These are phyloP conservation scores for Macrophya alboannulata DNA, from an alignment of 2,888 invertebrate species.

Conservation along the genomic window DNA sequence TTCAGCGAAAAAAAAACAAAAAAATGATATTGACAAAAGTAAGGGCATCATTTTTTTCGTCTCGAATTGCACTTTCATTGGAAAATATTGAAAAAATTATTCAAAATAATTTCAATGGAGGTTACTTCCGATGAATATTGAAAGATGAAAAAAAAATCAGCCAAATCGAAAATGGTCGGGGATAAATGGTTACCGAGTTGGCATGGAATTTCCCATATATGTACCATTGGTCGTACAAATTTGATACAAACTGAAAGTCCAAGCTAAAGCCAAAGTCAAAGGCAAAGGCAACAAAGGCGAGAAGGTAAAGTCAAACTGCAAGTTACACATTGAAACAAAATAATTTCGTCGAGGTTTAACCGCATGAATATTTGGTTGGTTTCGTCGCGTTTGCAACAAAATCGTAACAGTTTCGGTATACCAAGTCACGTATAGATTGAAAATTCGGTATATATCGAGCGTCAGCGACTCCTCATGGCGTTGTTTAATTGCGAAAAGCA, in stretches of 20 bases:
- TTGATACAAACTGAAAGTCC: constrained; percentile 10
- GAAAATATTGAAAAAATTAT: no score
- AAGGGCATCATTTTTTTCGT: no score
- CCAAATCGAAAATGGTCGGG: no score
- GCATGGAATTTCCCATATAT: no score
- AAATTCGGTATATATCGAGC: neutral
- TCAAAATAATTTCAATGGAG: no score
- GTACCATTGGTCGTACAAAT: neutral
- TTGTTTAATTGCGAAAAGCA: constrained; percentile 35
- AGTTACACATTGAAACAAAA: constrained; percentile 31
- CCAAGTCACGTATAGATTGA: neutral
- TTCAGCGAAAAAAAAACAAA: no score
- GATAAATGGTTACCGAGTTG: no score
- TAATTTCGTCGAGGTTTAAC: constrained; percentile 18
- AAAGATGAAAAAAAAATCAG: no score
- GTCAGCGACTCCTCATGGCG: neutral
- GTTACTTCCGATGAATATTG: no score
- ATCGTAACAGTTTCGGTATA: constrained; percentile 22
- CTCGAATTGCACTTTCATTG: no score
- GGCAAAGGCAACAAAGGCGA: neutral
- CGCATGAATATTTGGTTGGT: neutral
- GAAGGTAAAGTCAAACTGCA: constrained; percentile 28
- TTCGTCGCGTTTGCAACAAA: constrained; percentile 5
- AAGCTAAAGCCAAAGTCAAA: constrained; percentile 11
- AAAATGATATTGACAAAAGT: no score